Evolutionary conservation across 2,797 vertebrate species (phyloP), one percentile per base, ranked within the genome.

Genomic region (Anguilla anguilla): DNA sequence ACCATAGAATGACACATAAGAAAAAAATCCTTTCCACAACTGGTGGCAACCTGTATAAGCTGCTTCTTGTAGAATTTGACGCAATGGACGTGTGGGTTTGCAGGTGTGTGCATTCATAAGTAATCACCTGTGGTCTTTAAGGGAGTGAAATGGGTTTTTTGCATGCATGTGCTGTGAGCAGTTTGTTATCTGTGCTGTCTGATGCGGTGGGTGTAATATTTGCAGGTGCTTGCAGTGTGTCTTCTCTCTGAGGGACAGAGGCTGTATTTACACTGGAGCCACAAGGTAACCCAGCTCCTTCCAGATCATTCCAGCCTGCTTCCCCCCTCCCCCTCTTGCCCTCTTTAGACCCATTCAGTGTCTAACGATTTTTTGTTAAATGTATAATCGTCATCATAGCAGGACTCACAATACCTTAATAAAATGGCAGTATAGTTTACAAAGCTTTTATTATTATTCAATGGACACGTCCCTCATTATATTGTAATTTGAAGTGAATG

Each of bases 231-330:
- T 82, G 97, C 96, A 0, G 88, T 97, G 91, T 98, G 97, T 92
- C 95, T 99, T 91, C 94, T 98, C 0, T 94, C 96, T 91, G 97
- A 98, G 93, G 96, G 97, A 15, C 97, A 98, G 91, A 95, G 97
- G 90, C 93, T 98, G 51, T 95, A 97, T 82, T 94, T 99, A 4
- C 97, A 98, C 94, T 97, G 95, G 95, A 96, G 94, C 91, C 98
- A 99, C 93, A 99, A 99, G 97, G 98, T 98, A 94, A 35, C 94
- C 0, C 28, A 11, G 2, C 46, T 57, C n/a, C 22, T 64, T 57
- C 35, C n/a, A 55, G 49, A 2, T 28, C 49, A 55, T 39, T 49
- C 49, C 17, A 31, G 17, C 6, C 19, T 22, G 0, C 79, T 7
- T 35, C 25, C 6, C 25, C 28, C 39, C 82, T 79, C 43, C 25